Base-by-base conservation (phyloP, 2,888 invertebrate species). In the Caenorhabditis sp. region DNA sequence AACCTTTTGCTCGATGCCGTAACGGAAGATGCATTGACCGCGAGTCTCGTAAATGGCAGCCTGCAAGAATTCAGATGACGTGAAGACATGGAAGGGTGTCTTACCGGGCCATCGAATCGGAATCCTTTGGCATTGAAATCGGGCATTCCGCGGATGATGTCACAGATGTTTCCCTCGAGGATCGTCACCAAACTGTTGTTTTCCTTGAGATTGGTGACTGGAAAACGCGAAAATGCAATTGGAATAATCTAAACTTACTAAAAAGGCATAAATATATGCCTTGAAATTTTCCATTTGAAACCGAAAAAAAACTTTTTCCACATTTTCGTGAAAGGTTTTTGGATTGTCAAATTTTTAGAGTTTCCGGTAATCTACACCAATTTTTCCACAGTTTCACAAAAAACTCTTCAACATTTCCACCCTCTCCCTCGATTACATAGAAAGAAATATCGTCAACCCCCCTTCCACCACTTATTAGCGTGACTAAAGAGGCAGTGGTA, bases 1-100 rank as follows among this genome's bases (percentile, higher is more conserved):
- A n/a, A 92, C 92, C 67, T 91, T 91, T 81, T 92, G 92, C 80
- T 92, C 92, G 56, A 92, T 90, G 18, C 92, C 92, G 83, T 91
- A 92, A 35, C 92, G 87, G 89, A 92, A 92, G 79, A 91, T 91
- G 85, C 92, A 92, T n/a, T 87, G 85, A 2, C 92, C 92, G 22
- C 87, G 82, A 0, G 92, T 92, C 47, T 90, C 88, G 82, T 89
- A 86, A 51, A 83, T 79, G 64, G 88, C 89, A 1, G 85, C 74
- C 87, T 87, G 80, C n/a, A 15, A 86, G 81, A 26, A 3, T 11
- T 18, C 18, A n/a, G 15, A 6, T 11, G 56, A 13, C 47, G n/a
- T n/a, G n/a, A n/a, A n/a, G n/a, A n/a, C n/a, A n/a, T n/a, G n/a
- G n/a, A n/a, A n/a, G n/a, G n/a, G n/a, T 32, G 32, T 74, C 80